Evolutionary conservation across 2,797 vertebrate species (phyloP).

Genomic region (Perodicticus potto): DNA sequence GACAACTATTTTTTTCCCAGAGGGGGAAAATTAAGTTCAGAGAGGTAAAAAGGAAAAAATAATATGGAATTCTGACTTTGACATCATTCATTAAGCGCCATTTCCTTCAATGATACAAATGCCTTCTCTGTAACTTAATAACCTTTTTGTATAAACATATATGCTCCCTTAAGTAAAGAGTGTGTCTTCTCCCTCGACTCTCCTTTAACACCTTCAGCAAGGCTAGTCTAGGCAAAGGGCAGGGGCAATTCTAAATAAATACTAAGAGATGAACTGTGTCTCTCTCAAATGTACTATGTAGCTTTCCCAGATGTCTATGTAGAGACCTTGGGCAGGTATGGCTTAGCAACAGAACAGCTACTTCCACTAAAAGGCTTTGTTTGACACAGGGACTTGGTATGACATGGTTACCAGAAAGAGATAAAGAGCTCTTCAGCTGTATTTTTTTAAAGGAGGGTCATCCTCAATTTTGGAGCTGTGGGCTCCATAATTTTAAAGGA

Average conservation of each 20-base stretch:
- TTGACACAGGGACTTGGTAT: slow-evolving; percentile 1
- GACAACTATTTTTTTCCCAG: slow-evolving; percentile 23
- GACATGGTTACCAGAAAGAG: slow-evolving; percentile 27
- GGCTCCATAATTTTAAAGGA: slow-evolving; percentile 15
- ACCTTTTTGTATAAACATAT: slow-evolving; percentile 63
- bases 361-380: slow-evolving; percentile 36
- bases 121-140: slow-evolving; percentile 48
- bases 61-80: slow-evolving; percentile 54
- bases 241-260: slow-evolving; percentile 49
- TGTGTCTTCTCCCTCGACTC: slow-evolving; percentile 30
- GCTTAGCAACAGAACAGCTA: slow-evolving; percentile 36
- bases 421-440: slow-evolving; percentile 23
- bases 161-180: not conserved
- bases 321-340: slow-evolving; percentile 5
- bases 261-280: slow-evolving; percentile 10
- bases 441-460: not conserved
- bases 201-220: slow-evolving; percentile 40
- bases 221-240: not conserved
- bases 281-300: slow-evolving; percentile 31
- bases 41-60: slow-evolving; percentile 33
- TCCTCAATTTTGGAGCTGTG: not conserved
- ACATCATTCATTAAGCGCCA: slow-evolving; percentile 45
- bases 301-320: not conserved
- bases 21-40: slow-evolving; percentile 63
- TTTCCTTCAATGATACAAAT: slow-evolving; percentile 57